Conservation (phyloP, 2,113 vertebrate species). For the Poicephalus gulielmi region DNA sequence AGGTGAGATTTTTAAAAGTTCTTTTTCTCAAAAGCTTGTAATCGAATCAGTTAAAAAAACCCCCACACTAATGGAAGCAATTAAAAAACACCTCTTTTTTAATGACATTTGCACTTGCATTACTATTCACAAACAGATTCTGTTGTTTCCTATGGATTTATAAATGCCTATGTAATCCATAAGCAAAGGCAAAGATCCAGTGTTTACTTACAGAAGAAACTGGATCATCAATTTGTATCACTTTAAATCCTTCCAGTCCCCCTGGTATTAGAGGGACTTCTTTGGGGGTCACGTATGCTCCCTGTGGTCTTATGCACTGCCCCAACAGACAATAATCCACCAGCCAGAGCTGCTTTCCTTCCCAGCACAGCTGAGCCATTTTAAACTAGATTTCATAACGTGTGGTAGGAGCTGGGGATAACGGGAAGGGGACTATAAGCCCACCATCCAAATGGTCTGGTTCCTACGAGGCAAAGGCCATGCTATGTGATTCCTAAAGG, state of each 20-base stretch:
- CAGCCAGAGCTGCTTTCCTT: neutral
- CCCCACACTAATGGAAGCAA: neutral
- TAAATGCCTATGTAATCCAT: neutral
- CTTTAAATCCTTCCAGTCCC: neutral
- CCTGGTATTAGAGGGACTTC: neutral
- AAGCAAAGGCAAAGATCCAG: neutral
- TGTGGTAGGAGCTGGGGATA: neutral
- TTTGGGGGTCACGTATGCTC: neutral
- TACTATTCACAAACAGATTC: neutral
- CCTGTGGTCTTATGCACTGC: neutral
- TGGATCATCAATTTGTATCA: neutral
- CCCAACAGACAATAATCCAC: too few species aligned
- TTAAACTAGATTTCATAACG: neutral
- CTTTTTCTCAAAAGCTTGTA: neutral
- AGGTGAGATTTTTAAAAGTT: neutral
- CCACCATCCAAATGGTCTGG: neutral
- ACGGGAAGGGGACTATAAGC: neutral
- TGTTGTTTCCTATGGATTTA: neutral
- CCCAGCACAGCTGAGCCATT: neutral
- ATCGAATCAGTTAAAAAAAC: neutral
- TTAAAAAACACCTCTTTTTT: rapidly evolving
- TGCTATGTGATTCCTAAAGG: neutral
- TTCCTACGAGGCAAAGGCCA: neutral
- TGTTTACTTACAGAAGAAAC: neutral
- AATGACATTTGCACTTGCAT: neutral